Evolutionary conservation across 2,113 vertebrate genomes (phyloP).

Genomic region (Cepphus grylle): DNA sequence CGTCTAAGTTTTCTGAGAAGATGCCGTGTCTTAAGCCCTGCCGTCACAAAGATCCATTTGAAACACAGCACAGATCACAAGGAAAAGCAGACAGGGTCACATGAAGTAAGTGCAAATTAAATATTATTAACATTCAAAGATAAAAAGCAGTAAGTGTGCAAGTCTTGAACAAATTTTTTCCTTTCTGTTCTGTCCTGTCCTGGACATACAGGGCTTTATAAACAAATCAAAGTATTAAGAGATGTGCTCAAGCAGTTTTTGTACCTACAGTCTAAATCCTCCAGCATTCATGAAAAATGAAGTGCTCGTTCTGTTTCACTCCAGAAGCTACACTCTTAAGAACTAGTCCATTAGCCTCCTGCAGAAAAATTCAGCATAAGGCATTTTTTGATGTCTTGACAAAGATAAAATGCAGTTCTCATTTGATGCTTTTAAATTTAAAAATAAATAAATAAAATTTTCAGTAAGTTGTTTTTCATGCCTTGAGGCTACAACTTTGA

Average conservation of each 20-base stretch:
- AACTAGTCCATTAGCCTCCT: neutral
- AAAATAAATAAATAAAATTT: neutral
- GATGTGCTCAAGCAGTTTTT: neutral
- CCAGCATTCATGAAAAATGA: neutral
- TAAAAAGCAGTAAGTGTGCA: neutral
- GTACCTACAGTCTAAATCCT: neutral
- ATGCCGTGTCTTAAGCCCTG: neutral
- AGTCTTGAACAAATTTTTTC: neutral
- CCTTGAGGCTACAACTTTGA: neutral
- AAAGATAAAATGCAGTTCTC: neutral
- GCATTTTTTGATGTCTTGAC: neutral
- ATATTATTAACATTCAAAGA: neutral
- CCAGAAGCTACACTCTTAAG: neutral
- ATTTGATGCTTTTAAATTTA: neutral
- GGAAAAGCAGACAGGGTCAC: neutral
- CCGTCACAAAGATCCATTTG: neutral
- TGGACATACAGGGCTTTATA: neutral
- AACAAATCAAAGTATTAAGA: neutral
- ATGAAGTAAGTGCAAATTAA: neutral
- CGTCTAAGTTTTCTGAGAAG: neutral
- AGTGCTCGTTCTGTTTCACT: neutral
- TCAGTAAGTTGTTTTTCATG: slow-evolving; percentile 2
- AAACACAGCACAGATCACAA: neutral
- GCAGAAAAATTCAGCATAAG: neutral
- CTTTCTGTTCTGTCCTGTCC: neutral